A percentile compares a stretch with the other conserved stretches of the same genome.
Evolutionary conservation across 2,888 invertebrate species (phyloP).

Genomic region (Drosophila putrida): DNA sequence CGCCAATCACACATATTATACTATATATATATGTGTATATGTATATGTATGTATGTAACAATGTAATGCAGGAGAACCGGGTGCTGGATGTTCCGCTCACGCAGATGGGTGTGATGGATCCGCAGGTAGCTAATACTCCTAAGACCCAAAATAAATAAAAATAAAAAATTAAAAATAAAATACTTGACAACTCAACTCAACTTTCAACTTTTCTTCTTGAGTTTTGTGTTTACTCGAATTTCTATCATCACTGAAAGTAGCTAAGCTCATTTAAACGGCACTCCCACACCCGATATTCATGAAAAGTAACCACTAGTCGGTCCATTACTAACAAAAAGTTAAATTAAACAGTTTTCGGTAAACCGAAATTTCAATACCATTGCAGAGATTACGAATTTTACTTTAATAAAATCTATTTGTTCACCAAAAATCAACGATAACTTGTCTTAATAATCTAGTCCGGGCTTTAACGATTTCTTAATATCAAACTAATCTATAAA

Average conservation of each 20-base stretch:
- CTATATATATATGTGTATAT: slow-evolving; percentile 62
- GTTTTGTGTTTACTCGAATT: slow-evolving; percentile 61
- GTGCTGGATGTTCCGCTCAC: slow-evolving; percentile 95
- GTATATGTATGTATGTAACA: slow-evolving; percentile 64
- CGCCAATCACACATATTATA: slow-evolving; percentile 50
- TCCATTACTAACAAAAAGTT: background rate
- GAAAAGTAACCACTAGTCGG: slow-evolving; percentile 19
- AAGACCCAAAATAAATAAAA: slow-evolving; percentile 44
- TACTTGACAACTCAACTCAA: slow-evolving; percentile 46
- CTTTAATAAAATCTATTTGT: background rate
- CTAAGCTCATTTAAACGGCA: slow-evolving; percentile 52
- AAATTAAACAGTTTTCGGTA: slow-evolving; percentile 8
- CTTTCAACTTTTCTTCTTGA: slow-evolving; percentile 61
- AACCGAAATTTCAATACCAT: slow-evolving; percentile 9
- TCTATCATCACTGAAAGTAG: slow-evolving; percentile 60
- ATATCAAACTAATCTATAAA: no score
- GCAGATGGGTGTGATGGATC: slow-evolving; percentile 97
- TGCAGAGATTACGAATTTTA: slow-evolving; percentile 26
- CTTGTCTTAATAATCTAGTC: no score
- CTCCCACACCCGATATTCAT: slow-evolving; percentile 21
- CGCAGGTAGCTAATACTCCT: slow-evolving; percentile 89
- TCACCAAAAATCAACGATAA: no score
- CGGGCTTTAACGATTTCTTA: no score
- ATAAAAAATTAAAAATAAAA: slow-evolving; percentile 7
- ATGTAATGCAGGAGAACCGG: slow-evolving; percentile 89